Percentiles rank a stretch among this genome's conserved stretches.
Evolutionary conservation across 2,113 vertebrate species (phyloP).

Genomic region (Perca flavescens): DNA sequence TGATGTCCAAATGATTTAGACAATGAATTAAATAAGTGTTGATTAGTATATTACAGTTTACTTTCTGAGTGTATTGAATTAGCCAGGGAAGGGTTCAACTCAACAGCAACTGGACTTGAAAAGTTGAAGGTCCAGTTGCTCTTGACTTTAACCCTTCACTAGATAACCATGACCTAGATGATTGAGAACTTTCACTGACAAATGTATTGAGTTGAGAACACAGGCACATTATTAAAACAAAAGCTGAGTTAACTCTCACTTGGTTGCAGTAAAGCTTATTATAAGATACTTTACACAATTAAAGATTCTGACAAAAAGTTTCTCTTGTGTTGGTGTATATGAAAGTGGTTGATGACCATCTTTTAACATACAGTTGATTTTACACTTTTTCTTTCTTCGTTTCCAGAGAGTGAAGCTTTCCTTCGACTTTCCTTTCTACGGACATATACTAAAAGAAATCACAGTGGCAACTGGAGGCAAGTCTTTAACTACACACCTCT

Average conservation of each 20-base stretch:
- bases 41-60: neutral
- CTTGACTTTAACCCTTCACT: no score
- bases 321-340: neutral
- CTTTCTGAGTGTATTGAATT: no score
- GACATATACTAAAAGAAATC: conserved; percentile 93
- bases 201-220: neutral
- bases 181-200: no score
- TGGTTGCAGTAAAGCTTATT: neutral
- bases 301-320: neutral
- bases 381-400: neutral
- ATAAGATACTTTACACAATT: neutral
- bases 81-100: no score
- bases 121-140: no score
- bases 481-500: conserved; percentile 56
- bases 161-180: no score
- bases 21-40: neutral
- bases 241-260: neutral
- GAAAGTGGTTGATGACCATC: neutral
- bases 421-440: conserved; percentile 97
- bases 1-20: conserved; percentile 1
- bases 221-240: neutral
- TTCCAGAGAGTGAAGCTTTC: conserved; percentile 96
- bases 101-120: no score
- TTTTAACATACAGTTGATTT: neutral
- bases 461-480: conserved; percentile 95